These are phyloP conservation scores for Eledona agricola DNA, from an alignment of 2,888 invertebrate genomes.

Conservation along the genomic window DNA sequence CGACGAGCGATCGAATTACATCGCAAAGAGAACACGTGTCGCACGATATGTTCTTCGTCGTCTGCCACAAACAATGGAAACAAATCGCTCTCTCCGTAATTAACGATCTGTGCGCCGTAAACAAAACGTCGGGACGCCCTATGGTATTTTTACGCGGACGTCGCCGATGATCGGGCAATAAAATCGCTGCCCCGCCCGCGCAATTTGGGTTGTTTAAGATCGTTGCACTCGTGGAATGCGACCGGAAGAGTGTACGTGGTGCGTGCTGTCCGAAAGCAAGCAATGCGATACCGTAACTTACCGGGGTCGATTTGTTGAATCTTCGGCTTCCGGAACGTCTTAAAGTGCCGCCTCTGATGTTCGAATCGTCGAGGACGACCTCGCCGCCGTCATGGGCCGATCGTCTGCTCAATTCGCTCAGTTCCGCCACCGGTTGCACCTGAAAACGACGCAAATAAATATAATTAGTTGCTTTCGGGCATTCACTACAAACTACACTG, in stretches of 20 bases:
- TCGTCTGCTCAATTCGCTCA: slow-evolving; percentile 87
- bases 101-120: too few species aligned
- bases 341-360: slow-evolving; percentile 78
- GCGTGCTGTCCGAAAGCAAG: too few species aligned
- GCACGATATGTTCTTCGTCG: too few species aligned
- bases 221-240: slow-evolving; percentile 31
- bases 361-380: slow-evolving; percentile 74
- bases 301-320: slow-evolving; percentile 74
- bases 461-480: slow-evolving; percentile 3
- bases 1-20: not conserved
- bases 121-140: too few species aligned
- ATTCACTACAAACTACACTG: too few species aligned
- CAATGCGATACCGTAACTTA: slow-evolving; percentile 55
- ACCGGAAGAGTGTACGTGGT: too few species aligned
- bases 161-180: slow-evolving; percentile 1
- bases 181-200: slow-evolving; percentile 4
- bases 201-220: slow-evolving; percentile 31
- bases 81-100: too few species aligned
- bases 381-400: slow-evolving; percentile 74
- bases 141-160: too few species aligned
- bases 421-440: slow-evolving; percentile 94
- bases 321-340: slow-evolving; percentile 83
- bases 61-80: too few species aligned
- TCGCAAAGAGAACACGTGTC: too few species aligned
- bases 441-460: slow-evolving; percentile 58